phyloP scores from a whole-genome alignment of 2,113 vertebrate species.

The Alosa alosa region DNA sequence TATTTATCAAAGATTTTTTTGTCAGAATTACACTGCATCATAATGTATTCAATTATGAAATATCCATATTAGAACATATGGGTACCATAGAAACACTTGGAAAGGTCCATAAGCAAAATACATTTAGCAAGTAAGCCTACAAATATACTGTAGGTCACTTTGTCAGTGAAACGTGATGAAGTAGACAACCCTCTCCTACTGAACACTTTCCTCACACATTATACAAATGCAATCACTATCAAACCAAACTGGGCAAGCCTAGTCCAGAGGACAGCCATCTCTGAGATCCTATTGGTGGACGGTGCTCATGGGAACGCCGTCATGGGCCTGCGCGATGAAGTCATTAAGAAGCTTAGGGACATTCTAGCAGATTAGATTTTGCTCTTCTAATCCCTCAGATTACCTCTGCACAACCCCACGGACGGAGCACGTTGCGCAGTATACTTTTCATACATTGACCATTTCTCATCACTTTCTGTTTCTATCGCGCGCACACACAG shows the following conservation, averaged over 20 bases:
- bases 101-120: not conserved
- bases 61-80: not conserved
- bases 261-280: constrained; percentile 32
- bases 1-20: not conserved
- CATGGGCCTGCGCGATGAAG: constrained; percentile 63
- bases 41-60: not conserved
- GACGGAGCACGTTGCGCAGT: constrained; percentile 52
- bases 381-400: constrained; percentile 78
- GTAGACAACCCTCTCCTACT: not conserved
- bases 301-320: constrained; percentile 59
- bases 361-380: constrained; percentile 74
- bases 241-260: constrained; percentile 29
- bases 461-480: constrained; percentile 49
- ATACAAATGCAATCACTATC: constrained; percentile 15
- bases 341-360: constrained; percentile 79
- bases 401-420: constrained; percentile 63
- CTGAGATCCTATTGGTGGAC: constrained; percentile 57
- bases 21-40: not conserved
- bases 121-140: not conserved
- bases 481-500: constrained; percentile 30
- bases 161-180: not conserved
- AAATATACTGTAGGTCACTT: not conserved
- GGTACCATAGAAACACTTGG: not conserved
- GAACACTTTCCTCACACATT: not conserved
- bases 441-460: constrained; percentile 62